Base-by-base conservation (phyloP, 2,113 vertebrate species). In the Gorsachius goisagi region DNA sequence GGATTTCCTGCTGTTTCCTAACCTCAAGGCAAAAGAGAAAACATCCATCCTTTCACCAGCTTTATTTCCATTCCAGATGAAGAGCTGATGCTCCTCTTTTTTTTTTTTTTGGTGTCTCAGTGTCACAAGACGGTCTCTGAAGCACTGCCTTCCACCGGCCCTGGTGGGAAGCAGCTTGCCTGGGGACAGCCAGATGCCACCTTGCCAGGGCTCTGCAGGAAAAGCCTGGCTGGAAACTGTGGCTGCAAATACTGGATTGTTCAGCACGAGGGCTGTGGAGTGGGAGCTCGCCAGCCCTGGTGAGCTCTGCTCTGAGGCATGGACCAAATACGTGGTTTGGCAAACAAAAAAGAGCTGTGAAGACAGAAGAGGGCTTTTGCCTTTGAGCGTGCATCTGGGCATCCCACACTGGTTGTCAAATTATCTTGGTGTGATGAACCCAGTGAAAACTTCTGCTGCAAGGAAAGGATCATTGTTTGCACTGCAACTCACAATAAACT, bases 1-100 rank as follows among this genome's bases (percentile, higher is more conserved):
- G 92, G 62, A 37, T 49, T 75, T 82, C 96, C 97, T 95, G 94
- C 96, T 97, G 95, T 91, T 93, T 92, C 82, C 80, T 95, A 97
- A 97, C 96, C 97, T 96, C 96, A 97, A 92, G 80, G 94, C 94
- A 89, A 66, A 95, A 94, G 92, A 90, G 96, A 93, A 95, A 95
- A 95, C 94, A 96, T 73, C 72, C 77, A 5, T 90, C 96, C 92
- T 96, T 96, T 95, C 94, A 97, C 75, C 97, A 96, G 74, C 95
- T 97, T 96, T 89, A 75, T 94, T 97, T 95, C 76, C 58, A 88
- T 90, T 75, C 56, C 82, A 97, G 92, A 93, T 94, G 90, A 94
- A 96, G 93, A 94, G 59, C 52, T 72, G 75, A 90, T 93, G 44
- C 71, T 91, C 23, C 14, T 81, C 30, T 11, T 30, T 27, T 21